Evolutionary conservation across 2,888 invertebrate genomes (phyloP).

Genomic region (Nysson spinosus): DNA sequence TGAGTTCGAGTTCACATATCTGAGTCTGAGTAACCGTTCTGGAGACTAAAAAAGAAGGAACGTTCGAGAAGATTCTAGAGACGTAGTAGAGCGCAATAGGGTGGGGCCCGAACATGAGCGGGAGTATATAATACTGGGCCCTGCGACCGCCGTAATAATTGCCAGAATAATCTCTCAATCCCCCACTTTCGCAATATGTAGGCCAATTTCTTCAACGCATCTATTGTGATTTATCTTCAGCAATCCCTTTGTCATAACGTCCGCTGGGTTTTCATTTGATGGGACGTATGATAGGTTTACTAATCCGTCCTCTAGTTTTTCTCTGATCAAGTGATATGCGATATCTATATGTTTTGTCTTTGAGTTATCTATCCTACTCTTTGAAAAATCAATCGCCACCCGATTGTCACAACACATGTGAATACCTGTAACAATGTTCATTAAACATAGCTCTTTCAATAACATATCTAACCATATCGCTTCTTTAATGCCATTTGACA

Average conservation of each 20-base stretch:
- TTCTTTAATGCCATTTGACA: constrained; percentile 1
- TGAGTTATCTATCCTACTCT: neutral
- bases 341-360: constrained; percentile 12
- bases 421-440: neutral
- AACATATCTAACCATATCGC: constrained; percentile 5
- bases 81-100: too few species aligned
- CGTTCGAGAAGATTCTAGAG: too few species aligned
- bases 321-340: neutral
- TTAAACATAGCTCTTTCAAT: neutral
- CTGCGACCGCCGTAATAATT: too few species aligned
- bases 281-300: neutral
- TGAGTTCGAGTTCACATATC: too few species aligned
- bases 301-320: neutral
- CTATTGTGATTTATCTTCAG: too few species aligned
- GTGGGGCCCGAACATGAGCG: too few species aligned
- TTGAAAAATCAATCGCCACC: constrained; percentile 4
- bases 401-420: constrained; percentile 7
- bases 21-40: too few species aligned
- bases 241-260: constrained; percentile 5
- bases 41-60: too few species aligned
- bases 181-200: too few species aligned
- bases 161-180: too few species aligned
- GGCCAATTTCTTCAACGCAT: too few species aligned
- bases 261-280: constrained; percentile 3
- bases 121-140: too few species aligned